A percentile compares a stretch with the other conserved stretches of the same genome.
Evolutionary conservation across 2,113 vertebrate species (phyloP).

Genomic region (Onychostruthus taczanowskii): DNA sequence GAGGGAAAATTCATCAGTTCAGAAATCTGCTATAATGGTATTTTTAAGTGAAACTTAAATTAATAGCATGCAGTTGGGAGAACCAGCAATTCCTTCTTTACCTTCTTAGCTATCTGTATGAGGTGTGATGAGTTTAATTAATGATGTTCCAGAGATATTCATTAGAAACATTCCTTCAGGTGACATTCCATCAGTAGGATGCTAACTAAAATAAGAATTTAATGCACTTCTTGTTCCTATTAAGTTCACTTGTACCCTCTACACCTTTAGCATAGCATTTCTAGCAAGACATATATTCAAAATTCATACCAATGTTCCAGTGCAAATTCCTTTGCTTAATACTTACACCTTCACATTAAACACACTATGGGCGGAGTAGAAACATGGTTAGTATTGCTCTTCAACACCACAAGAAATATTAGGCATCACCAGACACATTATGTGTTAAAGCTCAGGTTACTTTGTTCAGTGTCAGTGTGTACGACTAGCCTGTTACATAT

Average conservation of each 20-base stretch:
- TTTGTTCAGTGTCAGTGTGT: background rate
- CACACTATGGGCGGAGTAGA: background rate
- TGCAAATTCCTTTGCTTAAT: background rate
- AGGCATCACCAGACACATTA: background rate
- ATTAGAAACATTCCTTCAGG: slow-evolving; percentile 15
- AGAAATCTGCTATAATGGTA: background rate
- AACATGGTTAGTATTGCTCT: background rate
- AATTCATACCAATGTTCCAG: background rate
- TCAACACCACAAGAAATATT: background rate
- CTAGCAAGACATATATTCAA: background rate
- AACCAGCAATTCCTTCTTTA: background rate
- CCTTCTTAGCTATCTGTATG: background rate
- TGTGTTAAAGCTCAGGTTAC: background rate
- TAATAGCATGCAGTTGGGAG: background rate
- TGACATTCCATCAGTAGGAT: background rate
- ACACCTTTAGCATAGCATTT: background rate
- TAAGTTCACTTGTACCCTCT: background rate
- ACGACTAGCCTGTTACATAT: background rate
- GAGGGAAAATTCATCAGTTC: background rate
- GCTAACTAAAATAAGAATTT: slow-evolving; percentile 7
- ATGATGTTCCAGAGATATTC: background rate
- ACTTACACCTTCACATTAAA: background rate
- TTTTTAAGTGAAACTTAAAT: slow-evolving; percentile 7
- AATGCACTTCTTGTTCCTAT: background rate
- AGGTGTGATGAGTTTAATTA: slow-evolving; percentile 14